phyloP scores from a whole-genome alignment of 2,797 vertebrate species.

The Smutsia gigantea region DNA sequence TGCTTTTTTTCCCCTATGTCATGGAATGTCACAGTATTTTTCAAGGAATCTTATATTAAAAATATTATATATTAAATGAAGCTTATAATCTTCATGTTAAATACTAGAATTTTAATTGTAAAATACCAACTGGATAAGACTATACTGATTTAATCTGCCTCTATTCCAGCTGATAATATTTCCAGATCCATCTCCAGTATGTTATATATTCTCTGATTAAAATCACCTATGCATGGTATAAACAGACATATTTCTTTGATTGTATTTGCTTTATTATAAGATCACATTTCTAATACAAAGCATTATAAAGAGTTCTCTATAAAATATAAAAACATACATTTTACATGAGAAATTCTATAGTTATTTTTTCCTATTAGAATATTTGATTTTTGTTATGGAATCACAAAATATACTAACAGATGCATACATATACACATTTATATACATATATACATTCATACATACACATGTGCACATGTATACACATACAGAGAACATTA shows the following conservation, averaged over 20 bases:
- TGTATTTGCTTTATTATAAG: not conserved
- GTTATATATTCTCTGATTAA: not conserved
- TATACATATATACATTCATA: not conserved
- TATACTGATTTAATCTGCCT: not conserved
- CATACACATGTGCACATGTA: not conserved
- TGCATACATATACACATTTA: not conserved
- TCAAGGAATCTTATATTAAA: not conserved
- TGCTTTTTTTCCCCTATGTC: not conserved
- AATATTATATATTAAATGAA: not conserved
- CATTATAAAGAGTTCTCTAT: not conserved
- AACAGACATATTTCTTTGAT: not conserved
- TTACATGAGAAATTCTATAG: not conserved
- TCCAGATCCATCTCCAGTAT: not conserved
- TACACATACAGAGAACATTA: not conserved
- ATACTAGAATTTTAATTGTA: not conserved
- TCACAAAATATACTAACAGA: not conserved
- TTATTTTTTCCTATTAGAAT: not conserved
- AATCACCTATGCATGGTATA: not conserved
- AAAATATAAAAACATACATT: not conserved
- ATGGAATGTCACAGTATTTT: not conserved
- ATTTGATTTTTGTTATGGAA: not conserved
- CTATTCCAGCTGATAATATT: not conserved
- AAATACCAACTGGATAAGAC: not conserved
- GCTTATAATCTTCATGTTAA: not conserved
- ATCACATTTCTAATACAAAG: not conserved